Evolutionary conservation across 2,797 vertebrate genomes (phyloP).

Genomic region (Antrozous pallidus): DNA sequence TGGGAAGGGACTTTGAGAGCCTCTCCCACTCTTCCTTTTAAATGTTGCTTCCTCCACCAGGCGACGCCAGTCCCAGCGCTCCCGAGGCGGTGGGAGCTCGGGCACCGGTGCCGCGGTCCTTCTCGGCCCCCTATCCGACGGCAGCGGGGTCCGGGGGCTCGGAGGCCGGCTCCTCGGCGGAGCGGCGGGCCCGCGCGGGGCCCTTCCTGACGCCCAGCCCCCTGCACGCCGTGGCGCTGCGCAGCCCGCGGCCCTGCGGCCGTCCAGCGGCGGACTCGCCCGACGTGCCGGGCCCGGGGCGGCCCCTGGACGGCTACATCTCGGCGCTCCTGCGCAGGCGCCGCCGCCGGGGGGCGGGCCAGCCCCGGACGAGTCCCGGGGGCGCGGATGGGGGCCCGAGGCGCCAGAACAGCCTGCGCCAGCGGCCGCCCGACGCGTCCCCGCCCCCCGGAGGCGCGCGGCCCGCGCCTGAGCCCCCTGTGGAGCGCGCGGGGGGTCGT

Average conservation of each 20-base stretch:
- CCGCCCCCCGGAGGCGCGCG: constrained; percentile 64
- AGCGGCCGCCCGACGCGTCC: constrained; percentile 80
- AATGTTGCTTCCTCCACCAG: constrained; percentile 47
- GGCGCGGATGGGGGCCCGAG: constrained; percentile 75
- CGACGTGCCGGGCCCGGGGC: background rate
- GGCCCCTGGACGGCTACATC: constrained; percentile 87
- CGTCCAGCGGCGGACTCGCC: constrained; percentile 16
- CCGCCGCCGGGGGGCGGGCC: constrained; percentile 80
- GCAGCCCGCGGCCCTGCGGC: constrained; percentile 70
- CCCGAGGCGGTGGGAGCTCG: constrained; percentile 76
- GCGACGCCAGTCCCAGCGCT: constrained; percentile 72
- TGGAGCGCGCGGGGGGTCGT: constrained; percentile 74
- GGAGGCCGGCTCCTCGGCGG: constrained; percentile 59
- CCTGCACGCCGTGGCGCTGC: constrained; percentile 78
- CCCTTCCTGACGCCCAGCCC: constrained; percentile 80
- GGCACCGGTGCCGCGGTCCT: constrained; percentile 87
- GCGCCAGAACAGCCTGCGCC: constrained; percentile 85
- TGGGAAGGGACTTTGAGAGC: background rate
- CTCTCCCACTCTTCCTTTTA: background rate
- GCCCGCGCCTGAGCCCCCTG: constrained; percentile 48
- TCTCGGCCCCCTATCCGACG: constrained; percentile 88
- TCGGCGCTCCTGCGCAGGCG: constrained; percentile 86
- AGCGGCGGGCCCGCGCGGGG: constrained; percentile 61
- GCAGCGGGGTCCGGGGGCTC: constrained; percentile 83
- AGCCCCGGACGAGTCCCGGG: constrained; percentile 85